These are phyloP conservation scores for Gambelia wislizenii DNA, from an alignment of 2,797 vertebrate species.

Conservation along the genomic window DNA sequence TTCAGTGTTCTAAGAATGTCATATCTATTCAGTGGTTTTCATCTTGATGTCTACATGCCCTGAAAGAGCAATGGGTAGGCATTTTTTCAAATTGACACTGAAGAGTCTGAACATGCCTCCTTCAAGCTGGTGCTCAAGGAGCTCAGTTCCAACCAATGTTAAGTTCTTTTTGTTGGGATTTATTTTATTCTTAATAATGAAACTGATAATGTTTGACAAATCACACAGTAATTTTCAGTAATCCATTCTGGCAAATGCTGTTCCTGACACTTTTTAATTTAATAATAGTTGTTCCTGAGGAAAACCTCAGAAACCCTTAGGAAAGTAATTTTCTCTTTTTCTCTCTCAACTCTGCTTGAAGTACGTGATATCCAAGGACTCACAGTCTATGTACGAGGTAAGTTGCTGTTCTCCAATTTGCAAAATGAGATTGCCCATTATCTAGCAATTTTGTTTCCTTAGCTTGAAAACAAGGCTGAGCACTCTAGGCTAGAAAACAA, in stretches of 20 bases:
- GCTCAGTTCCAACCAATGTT: background rate
- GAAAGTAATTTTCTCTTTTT: constrained; percentile 20
- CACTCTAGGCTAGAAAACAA: background rate
- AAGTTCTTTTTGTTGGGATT: background rate
- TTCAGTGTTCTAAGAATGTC: background rate
- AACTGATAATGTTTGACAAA: background rate
- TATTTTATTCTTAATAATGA: background rate
- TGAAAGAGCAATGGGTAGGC: background rate
- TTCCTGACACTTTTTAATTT: background rate
- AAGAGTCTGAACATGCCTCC: background rate
- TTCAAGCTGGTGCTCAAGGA: background rate
- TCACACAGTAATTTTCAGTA: background rate
- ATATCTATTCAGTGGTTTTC: background rate
- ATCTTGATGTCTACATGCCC: background rate
- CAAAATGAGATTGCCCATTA: background rate
- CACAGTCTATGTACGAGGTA: constrained; percentile 18
- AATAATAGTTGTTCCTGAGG: background rate
- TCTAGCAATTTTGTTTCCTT: background rate
- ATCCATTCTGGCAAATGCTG: background rate
- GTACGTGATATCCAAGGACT: constrained; percentile 20
- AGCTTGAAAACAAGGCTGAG: background rate
- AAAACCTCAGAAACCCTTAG: background rate
- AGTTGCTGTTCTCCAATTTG: background rate
- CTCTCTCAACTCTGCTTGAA: constrained; percentile 22
- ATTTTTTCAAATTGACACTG: background rate